Base-by-base conservation (phyloP, 2,888 invertebrate species). In the Thera obeliscata region DNA sequence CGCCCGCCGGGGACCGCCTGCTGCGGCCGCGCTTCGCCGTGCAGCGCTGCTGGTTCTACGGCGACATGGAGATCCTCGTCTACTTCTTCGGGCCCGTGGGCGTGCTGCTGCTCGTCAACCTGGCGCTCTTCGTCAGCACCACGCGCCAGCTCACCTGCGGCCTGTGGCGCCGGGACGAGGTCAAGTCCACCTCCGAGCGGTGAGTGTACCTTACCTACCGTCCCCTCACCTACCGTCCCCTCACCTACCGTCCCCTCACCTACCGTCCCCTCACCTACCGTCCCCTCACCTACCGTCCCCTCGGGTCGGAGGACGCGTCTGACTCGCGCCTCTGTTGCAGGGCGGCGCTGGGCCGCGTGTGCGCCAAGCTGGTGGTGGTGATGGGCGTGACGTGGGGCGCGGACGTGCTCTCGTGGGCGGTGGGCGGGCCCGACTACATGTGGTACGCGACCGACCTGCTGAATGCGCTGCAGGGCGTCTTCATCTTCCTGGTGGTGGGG, bases 11-110 rank as follows among this genome's bases (percentile, higher is more conserved):
- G 81, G 89, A 94, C 78, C 83, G 92, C 67, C 94, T 96, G 81
- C 92, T 97, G 76, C 95, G 96, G 71, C 97, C 98, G 43, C 95
- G 96, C 71, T 98, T 98, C 88, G 97, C 96, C 56, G 95, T 95
- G 82, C 94, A 94, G 79, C 95, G 95, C 78, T 98, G 98, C 90
- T 98, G 97, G 97, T 98, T 98, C 93, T 95, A 95, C 88, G 97
- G 97, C 77, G 96, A 96, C 88, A 94, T 95, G 89, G 97, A 97
- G 87, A 96, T 97, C 70, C 94, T 98, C 74, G 96, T 96, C 5
- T 98, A 97, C 90, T 98, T 98, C 93, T 97, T 95, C 86, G 97
- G 97, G 6, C 98, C 98, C 7, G 95, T 98, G 74, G 97, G 97
- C 66, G 94, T 96, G 71, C 94, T 98, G 73, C 93, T 98, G 75